These are phyloP conservation scores for Lampris incognitus DNA, from an alignment of 2,113 vertebrate genomes.

Conservation along the genomic window DNA sequence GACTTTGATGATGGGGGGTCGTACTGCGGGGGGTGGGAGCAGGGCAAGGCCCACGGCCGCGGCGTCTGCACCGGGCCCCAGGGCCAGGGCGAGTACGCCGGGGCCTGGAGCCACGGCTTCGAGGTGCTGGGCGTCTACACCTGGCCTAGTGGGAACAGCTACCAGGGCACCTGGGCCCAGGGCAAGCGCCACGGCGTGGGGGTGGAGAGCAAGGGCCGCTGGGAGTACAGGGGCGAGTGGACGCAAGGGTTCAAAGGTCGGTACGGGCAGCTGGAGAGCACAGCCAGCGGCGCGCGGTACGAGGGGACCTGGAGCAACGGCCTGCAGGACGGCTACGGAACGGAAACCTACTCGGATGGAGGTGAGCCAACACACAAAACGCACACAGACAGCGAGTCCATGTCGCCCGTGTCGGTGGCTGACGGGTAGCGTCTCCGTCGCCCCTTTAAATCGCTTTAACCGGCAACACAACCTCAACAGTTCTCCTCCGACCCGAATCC, in stretches of 20 bases:
- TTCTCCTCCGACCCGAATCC: too few relatives aligned
- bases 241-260: slow-evolving; percentile 98
- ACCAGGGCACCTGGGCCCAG: slow-evolving; percentile 98
- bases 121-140: slow-evolving; percentile 98
- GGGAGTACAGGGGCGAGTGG: slow-evolving; percentile 98
- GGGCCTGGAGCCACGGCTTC: slow-evolving; percentile 97
- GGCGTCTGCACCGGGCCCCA: slow-evolving; percentile 98
- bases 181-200: slow-evolving; percentile 97
- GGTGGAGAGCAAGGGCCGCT: slow-evolving; percentile 97
- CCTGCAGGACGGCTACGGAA: slow-evolving; percentile 97
- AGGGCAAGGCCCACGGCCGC: slow-evolving; percentile 97
- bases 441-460: too few relatives aligned
- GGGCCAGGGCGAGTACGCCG: slow-evolving; percentile 97
- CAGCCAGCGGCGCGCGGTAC: slow-evolving; percentile 91
- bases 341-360: slow-evolving; percentile 98
- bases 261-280: slow-evolving; percentile 97
- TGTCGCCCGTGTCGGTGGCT: too few relatives aligned
- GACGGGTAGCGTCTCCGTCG: too few relatives aligned
- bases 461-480: too few relatives aligned
- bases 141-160: slow-evolving; percentile 98
- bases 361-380: slow-evolving; percentile 78
- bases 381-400: slow-evolving; percentile 32
- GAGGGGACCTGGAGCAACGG: slow-evolving; percentile 99
- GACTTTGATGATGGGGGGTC: slow-evolving; percentile 99
- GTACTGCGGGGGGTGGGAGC: slow-evolving; percentile 99